Base-by-base conservation (phyloP, 1,140 invertebrate species). In the Drosophila nebulosa region DNA sequence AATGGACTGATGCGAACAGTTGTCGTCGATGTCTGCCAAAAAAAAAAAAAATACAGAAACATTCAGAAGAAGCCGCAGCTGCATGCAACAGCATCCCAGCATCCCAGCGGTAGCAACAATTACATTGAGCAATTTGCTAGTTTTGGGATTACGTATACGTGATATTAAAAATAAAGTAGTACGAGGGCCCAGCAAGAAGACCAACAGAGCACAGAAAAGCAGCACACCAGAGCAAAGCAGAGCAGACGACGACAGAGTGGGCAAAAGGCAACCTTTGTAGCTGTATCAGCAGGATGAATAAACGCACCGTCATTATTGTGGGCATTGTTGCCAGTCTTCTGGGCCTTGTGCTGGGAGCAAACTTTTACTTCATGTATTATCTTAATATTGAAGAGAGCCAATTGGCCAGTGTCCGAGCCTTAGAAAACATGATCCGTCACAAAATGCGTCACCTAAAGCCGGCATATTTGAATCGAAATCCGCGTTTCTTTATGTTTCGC, bases 331-430 rank as follows among this genome's bases (percentile, higher is more conserved):
- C 81, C 39, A 86, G 74, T 52, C 76, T 92, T 6, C 70, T 92
- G 18, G 78, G 69, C 52, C 22, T 89, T 42, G 80, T 73, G 26
- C 69, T 90, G 64, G 80, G 88, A 14, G 90, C 81, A 14, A 92
- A 92, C 69, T 89, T 92, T 59, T 92, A 92, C 71, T 92, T 92
- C 58, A 88, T 92, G 79, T 89, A 90, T 51, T 91, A 91, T 66
- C 81, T 92, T 14, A 92, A 90, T 63, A 73, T 74, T 22, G 89
- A 91, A 52, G 90, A 91, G 56, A 68, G 69, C 0, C 81, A 91
- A 4, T 35, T 90, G 53, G 64, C 81, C n/a, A 91, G 76, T 46
- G 79, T 89, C 5, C 78, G 77, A 10, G 89, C 89, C 0, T 68
- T 86, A 69, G 80, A 90, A 57, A 90, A 90, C 59, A 80, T 83